phyloP scores from a whole-genome alignment of 2,113 vertebrate species.

The Struthidea cinerea region DNA sequence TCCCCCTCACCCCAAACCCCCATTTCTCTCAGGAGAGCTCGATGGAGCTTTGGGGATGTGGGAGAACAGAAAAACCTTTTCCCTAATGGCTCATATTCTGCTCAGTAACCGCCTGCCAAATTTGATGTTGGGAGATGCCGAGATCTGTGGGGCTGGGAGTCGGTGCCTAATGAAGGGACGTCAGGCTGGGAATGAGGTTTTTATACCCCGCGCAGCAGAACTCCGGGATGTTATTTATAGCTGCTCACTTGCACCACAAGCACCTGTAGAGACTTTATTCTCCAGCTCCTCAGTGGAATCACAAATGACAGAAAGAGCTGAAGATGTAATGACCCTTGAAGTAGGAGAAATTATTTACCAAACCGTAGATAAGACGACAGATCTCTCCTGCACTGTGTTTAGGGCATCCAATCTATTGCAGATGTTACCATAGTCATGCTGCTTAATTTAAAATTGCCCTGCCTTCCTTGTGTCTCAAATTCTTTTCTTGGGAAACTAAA shows the following conservation, averaged over 20 bases:
- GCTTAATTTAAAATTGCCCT: slow-evolving; percentile 45
- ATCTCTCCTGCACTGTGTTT: slow-evolving; percentile 46
- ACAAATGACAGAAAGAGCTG: slow-evolving; percentile 52
- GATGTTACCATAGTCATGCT: slow-evolving; percentile 43
- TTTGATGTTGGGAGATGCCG: background rate
- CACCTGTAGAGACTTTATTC: slow-evolving; percentile 45
- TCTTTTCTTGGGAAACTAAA: slow-evolving; percentile 42
- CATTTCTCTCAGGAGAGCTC: background rate
- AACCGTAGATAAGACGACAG: slow-evolving; percentile 18
- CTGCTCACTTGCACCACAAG: slow-evolving; percentile 6
- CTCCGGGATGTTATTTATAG: slow-evolving; percentile 6
- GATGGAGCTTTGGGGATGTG: background rate
- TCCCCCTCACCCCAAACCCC: background rate
- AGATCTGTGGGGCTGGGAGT: background rate
- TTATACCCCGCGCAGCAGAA: background rate
- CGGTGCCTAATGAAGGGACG: background rate
- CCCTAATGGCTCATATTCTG: background rate
- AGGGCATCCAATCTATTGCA: slow-evolving; percentile 43
- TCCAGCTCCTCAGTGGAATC: slow-evolving; percentile 29
- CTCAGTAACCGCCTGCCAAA: background rate
- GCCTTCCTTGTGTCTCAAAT: slow-evolving; percentile 5
- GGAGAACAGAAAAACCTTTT: background rate
- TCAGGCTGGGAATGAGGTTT: slow-evolving; percentile 5
- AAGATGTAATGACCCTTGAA: slow-evolving; percentile 49
- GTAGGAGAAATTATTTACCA: slow-evolving; percentile 64